Conservation (phyloP, 2,888 invertebrate genomes). For the Cylloceria caligata region DNA sequence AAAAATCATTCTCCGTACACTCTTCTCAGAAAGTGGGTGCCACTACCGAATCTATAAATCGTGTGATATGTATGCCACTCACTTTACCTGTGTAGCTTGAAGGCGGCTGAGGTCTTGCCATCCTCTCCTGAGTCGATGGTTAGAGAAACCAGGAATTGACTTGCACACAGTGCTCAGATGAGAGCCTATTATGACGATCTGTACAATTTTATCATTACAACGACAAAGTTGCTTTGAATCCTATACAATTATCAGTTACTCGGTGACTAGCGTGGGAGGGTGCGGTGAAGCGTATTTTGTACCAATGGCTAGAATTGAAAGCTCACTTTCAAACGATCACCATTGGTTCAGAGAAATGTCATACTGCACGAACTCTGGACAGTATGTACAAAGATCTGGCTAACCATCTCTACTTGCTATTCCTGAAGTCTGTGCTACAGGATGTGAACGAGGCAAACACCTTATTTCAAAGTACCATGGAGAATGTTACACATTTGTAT, state of each 20-base stretch:
- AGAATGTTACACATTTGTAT: constrained; percentile 63
- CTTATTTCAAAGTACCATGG: constrained; percentile 65
- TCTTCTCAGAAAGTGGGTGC: background rate
- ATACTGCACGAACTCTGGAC: constrained; percentile 65
- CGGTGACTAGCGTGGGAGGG: too few relatives aligned
- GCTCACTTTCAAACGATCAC: constrained; percentile 66
- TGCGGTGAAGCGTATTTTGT: constrained; percentile 10
- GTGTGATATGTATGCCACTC: constrained; percentile 74
- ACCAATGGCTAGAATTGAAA: constrained; percentile 72
- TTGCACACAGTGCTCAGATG: constrained; percentile 46
- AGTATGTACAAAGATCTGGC: constrained; percentile 68
- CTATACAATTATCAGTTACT: too few relatives aligned
- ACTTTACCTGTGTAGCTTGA: constrained; percentile 71
- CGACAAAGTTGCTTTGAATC: too few relatives aligned
- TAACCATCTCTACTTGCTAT: constrained; percentile 66
- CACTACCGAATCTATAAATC: too few relatives aligned
- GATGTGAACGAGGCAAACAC: constrained; percentile 62
- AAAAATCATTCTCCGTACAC: constrained; percentile 26
- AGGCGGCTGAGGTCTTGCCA: constrained; percentile 71
- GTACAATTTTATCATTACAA: too few relatives aligned
- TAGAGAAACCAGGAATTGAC: constrained; percentile 74
- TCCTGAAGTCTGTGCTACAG: constrained; percentile 62
- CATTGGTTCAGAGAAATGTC: constrained; percentile 65
- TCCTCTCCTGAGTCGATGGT: constrained; percentile 72
- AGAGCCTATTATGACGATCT: too few relatives aligned